Percentiles rank a stretch among this genome's conserved stretches.
Evolutionary conservation across 2,113 vertebrate genomes (phyloP).

Genomic region (Rhinichthys klamathensis): DNA sequence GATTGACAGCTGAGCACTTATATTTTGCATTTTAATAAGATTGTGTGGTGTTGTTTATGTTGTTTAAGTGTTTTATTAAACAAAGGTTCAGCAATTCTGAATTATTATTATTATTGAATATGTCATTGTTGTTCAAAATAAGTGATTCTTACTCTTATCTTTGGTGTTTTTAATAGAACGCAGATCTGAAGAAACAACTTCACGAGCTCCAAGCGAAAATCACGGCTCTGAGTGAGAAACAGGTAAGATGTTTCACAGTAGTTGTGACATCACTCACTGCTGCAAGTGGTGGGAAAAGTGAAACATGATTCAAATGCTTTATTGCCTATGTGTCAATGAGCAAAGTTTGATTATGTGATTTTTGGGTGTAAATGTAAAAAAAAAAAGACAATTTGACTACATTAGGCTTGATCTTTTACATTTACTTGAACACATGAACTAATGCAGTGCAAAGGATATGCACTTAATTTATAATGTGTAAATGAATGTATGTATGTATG

Average conservation of each 20-base stretch:
- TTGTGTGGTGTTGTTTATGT: too few relatives aligned
- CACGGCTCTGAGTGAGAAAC: constrained; percentile 98
- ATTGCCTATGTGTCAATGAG: neutral
- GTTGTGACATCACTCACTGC: neutral
- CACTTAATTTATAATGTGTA: too few relatives aligned
- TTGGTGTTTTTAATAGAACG: constrained; percentile 81
- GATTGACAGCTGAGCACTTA: neutral
- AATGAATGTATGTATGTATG: too few relatives aligned
- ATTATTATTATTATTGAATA: too few relatives aligned
- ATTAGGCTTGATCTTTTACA: neutral
- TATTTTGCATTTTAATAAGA: neutral
- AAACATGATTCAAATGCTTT: neutral
- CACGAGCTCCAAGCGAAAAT: constrained; percentile 99
- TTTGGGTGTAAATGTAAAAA: neutral
- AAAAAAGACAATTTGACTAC: neutral
- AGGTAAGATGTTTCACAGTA: constrained; percentile 77
- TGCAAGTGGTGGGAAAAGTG: neutral
- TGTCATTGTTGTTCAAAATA: neutral
- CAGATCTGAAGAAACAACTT: constrained; percentile 99
- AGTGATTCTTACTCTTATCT: neutral
- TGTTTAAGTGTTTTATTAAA: neutral
- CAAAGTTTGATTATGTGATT: neutral
- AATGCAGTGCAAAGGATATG: neutral
- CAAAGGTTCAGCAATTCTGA: neutral
- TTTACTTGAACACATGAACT: neutral